These are phyloP conservation scores for Clarias laeviceps DNA, from an alignment of 2,797 vertebrate genomes.

Conservation along the genomic window DNA sequence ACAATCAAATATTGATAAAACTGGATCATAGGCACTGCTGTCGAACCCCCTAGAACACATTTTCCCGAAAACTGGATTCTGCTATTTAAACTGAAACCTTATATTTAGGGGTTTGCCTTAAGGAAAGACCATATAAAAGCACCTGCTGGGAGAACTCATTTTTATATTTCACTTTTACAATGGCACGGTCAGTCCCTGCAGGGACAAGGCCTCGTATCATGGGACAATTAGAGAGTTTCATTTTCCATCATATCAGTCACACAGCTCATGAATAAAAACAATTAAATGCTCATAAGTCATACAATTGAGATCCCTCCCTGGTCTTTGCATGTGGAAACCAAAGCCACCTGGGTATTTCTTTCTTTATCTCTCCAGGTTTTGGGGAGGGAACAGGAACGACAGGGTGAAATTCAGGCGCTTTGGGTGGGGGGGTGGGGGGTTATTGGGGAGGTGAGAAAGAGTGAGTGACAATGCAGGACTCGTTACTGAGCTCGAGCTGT, in stretches of 20 bases:
- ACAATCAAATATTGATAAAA: neutral
- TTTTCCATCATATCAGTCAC: constrained; percentile 79
- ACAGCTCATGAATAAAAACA: constrained; percentile 78
- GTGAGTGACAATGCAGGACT: constrained; percentile 33
- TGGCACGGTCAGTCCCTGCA: constrained; percentile 49
- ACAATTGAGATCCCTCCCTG: constrained; percentile 67
- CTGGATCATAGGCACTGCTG: neutral
- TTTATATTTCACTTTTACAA: constrained; percentile 37
- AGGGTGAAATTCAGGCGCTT: constrained; percentile 13
- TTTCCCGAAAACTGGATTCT: neutral
- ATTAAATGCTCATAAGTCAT: constrained; percentile 71
- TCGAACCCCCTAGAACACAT: neutral
- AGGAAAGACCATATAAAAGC: constrained; percentile 19
- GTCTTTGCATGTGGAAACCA: constrained; percentile 39
- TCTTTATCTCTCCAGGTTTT: constrained; percentile 29
- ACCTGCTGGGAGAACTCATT: constrained; percentile 25
- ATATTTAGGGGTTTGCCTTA: constrained; percentile 4
- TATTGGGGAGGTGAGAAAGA: constrained; percentile 7
- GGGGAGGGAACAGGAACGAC: neutral
- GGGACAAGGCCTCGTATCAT: constrained; percentile 69
- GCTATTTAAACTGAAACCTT: neutral
- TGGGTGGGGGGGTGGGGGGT: neutral
- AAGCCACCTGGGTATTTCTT: constrained; percentile 40
- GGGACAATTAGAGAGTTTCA: constrained; percentile 75
- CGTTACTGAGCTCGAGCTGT: constrained; percentile 49